These are phyloP conservation scores for Conus ventricosus DNA, from an alignment of 1,140 invertebrate species.

Conservation along the genomic window DNA sequence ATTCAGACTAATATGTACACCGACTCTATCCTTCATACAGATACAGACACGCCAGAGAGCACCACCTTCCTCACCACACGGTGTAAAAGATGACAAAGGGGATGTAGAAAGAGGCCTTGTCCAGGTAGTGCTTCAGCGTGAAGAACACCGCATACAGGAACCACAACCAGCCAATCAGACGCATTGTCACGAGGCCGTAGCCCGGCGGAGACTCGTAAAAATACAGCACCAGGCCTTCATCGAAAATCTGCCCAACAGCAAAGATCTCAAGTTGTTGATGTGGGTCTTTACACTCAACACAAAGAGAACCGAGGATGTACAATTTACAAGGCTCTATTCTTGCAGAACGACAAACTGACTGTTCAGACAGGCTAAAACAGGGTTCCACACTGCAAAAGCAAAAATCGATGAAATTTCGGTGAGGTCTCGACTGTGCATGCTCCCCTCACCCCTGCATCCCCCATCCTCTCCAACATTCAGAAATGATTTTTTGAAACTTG, in stretches of 20 bases:
- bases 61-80: conserved; percentile 58
- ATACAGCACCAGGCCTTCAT: conserved; percentile 91
- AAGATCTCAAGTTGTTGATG: neutral
- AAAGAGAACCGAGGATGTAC: no score
- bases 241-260: conserved; percentile 82
- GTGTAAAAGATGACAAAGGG: conserved; percentile 80
- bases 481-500: no score
- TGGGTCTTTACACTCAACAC: conserved; percentile 29
- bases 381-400: no score
- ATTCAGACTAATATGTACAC: neutral
- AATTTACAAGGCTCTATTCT: neutral
- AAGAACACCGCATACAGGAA: conserved; percentile 88
- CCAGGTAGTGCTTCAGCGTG: conserved; percentile 88
- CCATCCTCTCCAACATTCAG: no score
- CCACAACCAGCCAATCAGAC: conserved; percentile 87
- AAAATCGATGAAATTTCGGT: no score
- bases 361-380: no score
- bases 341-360: no score
- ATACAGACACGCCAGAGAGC: no score
- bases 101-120: conserved; percentile 83
- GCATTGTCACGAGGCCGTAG: conserved; percentile 85
- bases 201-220: conserved; percentile 92
- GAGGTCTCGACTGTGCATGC: no score
- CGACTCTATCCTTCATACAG: neutral
- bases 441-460: no score